Percentiles rank a stretch among this genome's conserved stretches.
Conservation (phyloP, 2,888 invertebrate species). For the Augochlorella aurata region DNA sequence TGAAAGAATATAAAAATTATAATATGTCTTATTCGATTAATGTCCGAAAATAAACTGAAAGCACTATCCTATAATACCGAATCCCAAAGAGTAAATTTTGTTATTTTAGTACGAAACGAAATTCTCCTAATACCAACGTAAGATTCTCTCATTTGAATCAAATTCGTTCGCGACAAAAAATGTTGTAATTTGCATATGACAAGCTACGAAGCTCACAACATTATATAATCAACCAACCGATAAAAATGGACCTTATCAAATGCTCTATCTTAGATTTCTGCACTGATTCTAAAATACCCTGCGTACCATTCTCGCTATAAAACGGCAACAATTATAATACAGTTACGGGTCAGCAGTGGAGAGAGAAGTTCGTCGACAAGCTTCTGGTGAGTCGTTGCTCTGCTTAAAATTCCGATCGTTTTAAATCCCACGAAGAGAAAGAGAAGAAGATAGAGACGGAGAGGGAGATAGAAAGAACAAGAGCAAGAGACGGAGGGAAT, state of each 20-base stretch:
- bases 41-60: too few relatives aligned
- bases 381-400: neutral
- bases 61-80: neutral
- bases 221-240: too few relatives aligned
- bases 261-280: neutral
- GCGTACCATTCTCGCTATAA: neutral
- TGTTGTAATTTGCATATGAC: neutral
- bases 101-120: neutral
- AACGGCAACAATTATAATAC: neutral
- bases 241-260: too few relatives aligned
- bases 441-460: neutral
- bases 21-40: too few relatives aligned
- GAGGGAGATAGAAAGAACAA: neutral
- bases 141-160: neutral
- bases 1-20: too few relatives aligned
- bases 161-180: neutral
- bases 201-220: too few relatives aligned
- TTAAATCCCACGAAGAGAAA: slow-evolving; percentile 1
- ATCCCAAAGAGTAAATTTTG: neutral
- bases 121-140: neutral
- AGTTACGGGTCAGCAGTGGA: neutral
- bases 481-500: slow-evolving; percentile 1
- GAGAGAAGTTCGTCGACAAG: slow-evolving; percentile 1
- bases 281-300: neutral
- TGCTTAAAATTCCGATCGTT: slow-evolving; percentile 18